Base-by-base conservation (phyloP, 2,888 invertebrate genomes). In the Dendrolimus pini region DNA sequence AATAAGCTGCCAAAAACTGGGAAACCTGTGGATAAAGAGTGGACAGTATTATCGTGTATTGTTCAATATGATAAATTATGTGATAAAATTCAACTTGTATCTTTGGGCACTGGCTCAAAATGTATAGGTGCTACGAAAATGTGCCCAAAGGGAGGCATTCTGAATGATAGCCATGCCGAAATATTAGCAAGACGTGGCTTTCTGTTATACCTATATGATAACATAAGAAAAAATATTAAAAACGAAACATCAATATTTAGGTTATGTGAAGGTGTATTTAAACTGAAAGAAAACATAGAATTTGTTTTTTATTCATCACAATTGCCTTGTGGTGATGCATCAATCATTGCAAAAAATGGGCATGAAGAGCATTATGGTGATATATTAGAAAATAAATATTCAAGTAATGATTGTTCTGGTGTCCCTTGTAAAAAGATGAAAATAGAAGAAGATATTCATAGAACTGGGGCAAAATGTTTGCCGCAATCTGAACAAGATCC, bases 151-250 rank as follows among this genome's bases (percentile, higher is more conserved):
- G 97, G 97, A 1, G 93, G 93, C 68, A 90, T 95, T 61, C 72
- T 99, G 12, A 96, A 96, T 77, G 98, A 99, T 80, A 96, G 96
- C 53, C 98, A 99, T 86, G 97, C 98, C 1, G 98, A 99, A 91
- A 92, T 98, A 41, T 85, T 98, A 56, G 95, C 97, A 7, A 92
- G 98, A 67, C 92, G 98, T 68, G 95, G 94, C 0, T 96, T 98
- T 72, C 68, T 97, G 30, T 85, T 95, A 61, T 98, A 95, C 77
- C 75, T 97, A 2, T 94, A 95, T 68, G 80, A 93, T 58, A 93
- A 96, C 72, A 82, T 96, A 18, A 74, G 85, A 9, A 77, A 80
- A 60, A 69, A 81, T 54, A 60, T 88, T 55, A 70, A 78, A 9
- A 75, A 70, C 14, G 68, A 78, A 60, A 53, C 66, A 13, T 85